Percentiles rank a stretch among this genome's conserved stretches.
These are phyloP conservation scores for Diphyllodes magnificus DNA, from an alignment of 2,113 vertebrate genomes.

Conservation along the genomic window DNA sequence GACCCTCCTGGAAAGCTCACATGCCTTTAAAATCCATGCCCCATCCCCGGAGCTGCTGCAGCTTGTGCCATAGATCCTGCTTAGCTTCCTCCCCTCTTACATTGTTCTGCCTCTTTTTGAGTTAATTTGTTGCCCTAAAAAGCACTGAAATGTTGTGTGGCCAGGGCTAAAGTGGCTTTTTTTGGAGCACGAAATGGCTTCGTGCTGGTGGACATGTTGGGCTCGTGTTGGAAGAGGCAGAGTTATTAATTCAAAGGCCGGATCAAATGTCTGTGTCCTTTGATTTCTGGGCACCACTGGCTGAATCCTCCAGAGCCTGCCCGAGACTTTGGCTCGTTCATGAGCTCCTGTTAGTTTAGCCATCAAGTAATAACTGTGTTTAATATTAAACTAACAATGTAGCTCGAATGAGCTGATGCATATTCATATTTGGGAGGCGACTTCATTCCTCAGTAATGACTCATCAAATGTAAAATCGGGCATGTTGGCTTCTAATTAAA, in stretches of 20 bases:
- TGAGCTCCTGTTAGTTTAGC: constrained; percentile 12
- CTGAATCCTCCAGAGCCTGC: background rate
- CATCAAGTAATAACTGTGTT: constrained; percentile 15
- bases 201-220: background rate
- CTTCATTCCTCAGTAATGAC: constrained; percentile 62
- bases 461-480: constrained; percentile 64
- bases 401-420: constrained; percentile 43
- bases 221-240: background rate
- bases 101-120: fast-evolving
- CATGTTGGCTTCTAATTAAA: constrained; percentile 54
- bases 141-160: background rate
- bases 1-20: background rate
- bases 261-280: background rate
- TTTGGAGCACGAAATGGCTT: background rate
- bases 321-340: fast-evolving
- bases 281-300: background rate
- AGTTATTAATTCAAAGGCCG: background rate
- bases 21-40: fast-evolving
- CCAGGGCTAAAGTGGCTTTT: background rate
- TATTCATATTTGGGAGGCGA: constrained; percentile 65
- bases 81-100: fast-evolving
- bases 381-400: constrained; percentile 43
- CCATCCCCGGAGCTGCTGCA: background rate
- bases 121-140: background rate
- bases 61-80: background rate